Base-by-base conservation (phyloP, 2,113 vertebrate genomes). In the Telmatochromis sp. region DNA sequence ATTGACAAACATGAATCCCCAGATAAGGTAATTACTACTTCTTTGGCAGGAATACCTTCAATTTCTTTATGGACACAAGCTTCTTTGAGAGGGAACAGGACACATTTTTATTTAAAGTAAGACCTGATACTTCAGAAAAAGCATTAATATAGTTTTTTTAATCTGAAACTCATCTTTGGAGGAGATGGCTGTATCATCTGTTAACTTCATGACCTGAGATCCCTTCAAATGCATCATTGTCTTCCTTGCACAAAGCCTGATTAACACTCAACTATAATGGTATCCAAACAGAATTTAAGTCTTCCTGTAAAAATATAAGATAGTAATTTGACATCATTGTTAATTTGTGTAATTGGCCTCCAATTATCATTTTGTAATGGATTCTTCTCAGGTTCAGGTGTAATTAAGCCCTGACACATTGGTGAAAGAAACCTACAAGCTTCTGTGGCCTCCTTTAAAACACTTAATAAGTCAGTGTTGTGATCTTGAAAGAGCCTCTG, bases 371-470 rank as follows among this genome's bases (percentile, higher is more conserved):
- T 58, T 58, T 58, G 55, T 58, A 28, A 23, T 13, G 53, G 13
- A 15, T 58, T 15, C 55, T 58, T 5, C 0, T 58, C 55, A 28
- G 55, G 55, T 58, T 15, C 7, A 28, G 4, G 4, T 58, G 23
- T 58, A 28, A 58, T 58, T 58, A 15, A 15, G 55, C 0, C 55
- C 55, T 2, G 23, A 2, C 55, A 57, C 13, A 0, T 28, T 57
- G 7, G 54, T 57, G 23, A 28, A 28, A 28, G 23, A 57, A 57
- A 1, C 23, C 11, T 55, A 23, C 6, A 23, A 55, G n/a, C 53
- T 12, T 54, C n/a, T 23, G 11, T 54, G 53, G 53, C 21, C 54
- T 57, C 54, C 55, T 57, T 57, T 28, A 57, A 28, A 57, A 57
- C 55, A 57, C 8, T 57, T 28, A 28, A 57, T 57, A 28, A 28